Evolutionary conservation across 2,888 invertebrate species (phyloP).

Genomic region (Deilephila elpenor): DNA sequence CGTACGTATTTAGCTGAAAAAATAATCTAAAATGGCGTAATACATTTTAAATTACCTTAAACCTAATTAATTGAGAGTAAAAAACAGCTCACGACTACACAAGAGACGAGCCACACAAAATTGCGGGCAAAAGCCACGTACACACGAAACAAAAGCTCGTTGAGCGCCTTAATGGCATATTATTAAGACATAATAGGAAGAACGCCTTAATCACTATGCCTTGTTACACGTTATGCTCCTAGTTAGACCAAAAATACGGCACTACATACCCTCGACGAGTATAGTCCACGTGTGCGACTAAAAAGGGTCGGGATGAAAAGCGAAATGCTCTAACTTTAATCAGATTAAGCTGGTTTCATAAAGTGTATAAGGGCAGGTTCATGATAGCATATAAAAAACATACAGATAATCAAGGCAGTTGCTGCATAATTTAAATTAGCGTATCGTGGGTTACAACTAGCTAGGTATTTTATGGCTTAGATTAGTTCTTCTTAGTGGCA

Average conservation of each 20-base stretch:
- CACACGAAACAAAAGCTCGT: conserved; percentile 27
- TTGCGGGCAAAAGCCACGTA: conserved; percentile 14
- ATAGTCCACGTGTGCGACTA: conserved; percentile 10
- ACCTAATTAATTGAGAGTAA: conserved; percentile 17
- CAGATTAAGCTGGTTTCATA: conserved; percentile 5
- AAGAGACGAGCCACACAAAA: background rate
- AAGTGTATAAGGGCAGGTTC: background rate
- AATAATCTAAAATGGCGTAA: background rate
- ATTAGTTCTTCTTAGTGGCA: too few relatives aligned
- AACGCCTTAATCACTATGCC: conserved; percentile 24
- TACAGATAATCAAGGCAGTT: too few relatives aligned
- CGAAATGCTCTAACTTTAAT: conserved; percentile 31
- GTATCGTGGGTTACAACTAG: too few relatives aligned
- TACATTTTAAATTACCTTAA: background rate
- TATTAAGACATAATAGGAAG: conserved; percentile 28
- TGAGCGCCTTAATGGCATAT: conserved; percentile 27
- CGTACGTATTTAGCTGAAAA: background rate
- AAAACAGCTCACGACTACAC: conserved; percentile 16
- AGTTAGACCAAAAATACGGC: conserved; percentile 12
- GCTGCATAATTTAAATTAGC: too few relatives aligned
- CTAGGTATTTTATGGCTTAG: too few relatives aligned
- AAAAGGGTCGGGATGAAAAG: conserved; percentile 29
- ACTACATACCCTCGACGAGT: conserved; percentile 9
- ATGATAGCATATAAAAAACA: background rate
- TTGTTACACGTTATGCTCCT: conserved; percentile 12